Evolutionary conservation across 2,797 vertebrate species (phyloP).

Genomic region (Syndactyla subalaris): DNA sequence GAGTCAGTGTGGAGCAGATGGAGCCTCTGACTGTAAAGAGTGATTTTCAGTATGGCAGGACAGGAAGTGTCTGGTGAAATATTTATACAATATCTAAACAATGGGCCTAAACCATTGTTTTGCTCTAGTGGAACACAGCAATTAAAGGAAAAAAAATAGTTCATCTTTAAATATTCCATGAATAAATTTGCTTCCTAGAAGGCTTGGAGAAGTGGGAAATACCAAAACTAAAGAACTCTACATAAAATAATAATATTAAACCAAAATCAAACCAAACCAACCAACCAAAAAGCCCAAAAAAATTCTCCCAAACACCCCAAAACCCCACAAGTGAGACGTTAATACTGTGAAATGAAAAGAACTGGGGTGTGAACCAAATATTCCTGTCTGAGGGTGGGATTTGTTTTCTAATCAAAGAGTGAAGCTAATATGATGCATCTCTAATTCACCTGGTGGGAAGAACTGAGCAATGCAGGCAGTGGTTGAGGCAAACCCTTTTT

Average conservation of each 20-base stretch:
- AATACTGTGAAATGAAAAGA: not conserved
- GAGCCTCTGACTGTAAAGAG: not conserved
- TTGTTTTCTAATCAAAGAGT: not conserved
- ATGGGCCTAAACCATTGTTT: not conserved
- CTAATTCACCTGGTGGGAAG: not conserved
- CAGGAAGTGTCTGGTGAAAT: conserved; percentile 10
- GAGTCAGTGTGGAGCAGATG: not conserved
- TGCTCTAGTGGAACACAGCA: not conserved
- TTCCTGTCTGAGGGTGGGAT: not conserved
- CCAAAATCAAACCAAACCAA: not conserved
- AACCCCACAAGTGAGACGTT: fast-evolving
- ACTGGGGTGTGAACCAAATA: not conserved
- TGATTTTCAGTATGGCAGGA: not conserved
- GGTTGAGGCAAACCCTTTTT: conserved; percentile 15
- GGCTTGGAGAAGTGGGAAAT: not conserved
- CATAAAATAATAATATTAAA: not conserved
- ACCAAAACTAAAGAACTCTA: fast-evolving
- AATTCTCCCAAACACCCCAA: too few species aligned
- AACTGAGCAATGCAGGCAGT: conserved; percentile 11
- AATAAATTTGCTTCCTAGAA: not conserved
- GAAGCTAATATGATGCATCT: not conserved
- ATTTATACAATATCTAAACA: not conserved
- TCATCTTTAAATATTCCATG: not conserved
- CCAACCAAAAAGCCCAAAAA: too few species aligned
- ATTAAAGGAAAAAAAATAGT: not conserved